A percentile compares a stretch with the other conserved stretches of the same genome.
Conservation (phyloP, 2,888 invertebrate genomes). For the Hydrotaea diabolus region DNA sequence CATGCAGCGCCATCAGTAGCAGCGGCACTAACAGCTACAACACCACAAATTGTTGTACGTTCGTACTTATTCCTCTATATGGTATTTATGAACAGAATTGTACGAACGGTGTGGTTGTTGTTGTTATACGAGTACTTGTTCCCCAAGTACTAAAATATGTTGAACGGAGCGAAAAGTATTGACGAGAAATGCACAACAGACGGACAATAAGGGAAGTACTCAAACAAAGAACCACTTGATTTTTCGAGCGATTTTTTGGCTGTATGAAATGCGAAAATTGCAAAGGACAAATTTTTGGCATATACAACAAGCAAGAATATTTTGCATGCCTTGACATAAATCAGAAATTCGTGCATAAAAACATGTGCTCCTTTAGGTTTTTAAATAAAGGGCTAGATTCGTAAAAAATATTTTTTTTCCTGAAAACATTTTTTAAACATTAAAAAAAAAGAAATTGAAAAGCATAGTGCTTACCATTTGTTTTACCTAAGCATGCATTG, state of each 20-base stretch:
- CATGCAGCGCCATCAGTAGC: neutral
- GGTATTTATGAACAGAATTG: conserved; percentile 22
- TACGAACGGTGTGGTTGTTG: neutral
- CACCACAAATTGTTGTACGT: too few relatives aligned
- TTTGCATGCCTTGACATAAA: too few relatives aligned
- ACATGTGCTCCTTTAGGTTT: too few relatives aligned
- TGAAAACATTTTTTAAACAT: too few relatives aligned
- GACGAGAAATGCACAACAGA: neutral
- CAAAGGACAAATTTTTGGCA: neutral
- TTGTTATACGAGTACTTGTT: conserved; percentile 4
- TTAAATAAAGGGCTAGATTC: too few relatives aligned
- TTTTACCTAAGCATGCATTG: too few relatives aligned
- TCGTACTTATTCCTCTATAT: neutral
- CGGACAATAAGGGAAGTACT: conserved; percentile 6
- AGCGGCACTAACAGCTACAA: conserved; percentile 9
- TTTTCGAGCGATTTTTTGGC: neutral
- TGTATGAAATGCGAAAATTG: neutral
- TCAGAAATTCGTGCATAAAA: too few relatives aligned
- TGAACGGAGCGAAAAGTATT: neutral
- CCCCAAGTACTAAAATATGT: neutral
- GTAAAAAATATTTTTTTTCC: too few relatives aligned
- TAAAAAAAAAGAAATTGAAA: too few relatives aligned
- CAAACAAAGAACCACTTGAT: conserved; percentile 16
- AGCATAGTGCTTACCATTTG: too few relatives aligned
- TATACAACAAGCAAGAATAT: too few relatives aligned